A percentile compares a stretch with the other conserved stretches of the same genome.
These are phyloP conservation scores for Eupithecia subfuscata DNA, from an alignment of 2,888 invertebrate genomes.

Conservation along the genomic window DNA sequence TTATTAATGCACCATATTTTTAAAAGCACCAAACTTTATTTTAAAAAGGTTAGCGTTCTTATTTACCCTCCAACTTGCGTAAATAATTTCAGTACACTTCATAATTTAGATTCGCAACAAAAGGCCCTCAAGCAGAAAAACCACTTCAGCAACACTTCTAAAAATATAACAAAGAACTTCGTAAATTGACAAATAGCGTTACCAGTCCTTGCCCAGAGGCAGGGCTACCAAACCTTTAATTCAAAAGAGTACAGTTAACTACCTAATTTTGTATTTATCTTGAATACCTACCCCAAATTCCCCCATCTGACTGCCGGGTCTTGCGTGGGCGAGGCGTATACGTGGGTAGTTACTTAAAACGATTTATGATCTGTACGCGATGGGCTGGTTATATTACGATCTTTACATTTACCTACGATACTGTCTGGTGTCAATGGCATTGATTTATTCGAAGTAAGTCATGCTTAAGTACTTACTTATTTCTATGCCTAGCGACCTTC, in stretches of 20 bases:
- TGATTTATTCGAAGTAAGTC: neutral
- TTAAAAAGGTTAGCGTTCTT: neutral
- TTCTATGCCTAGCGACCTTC: neutral
- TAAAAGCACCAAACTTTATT: neutral
- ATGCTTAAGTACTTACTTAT: neutral
- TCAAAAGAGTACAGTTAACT: neutral
- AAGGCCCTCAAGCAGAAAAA: slow-evolving; percentile 31
- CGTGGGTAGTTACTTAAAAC: slow-evolving; percentile 6
- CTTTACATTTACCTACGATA: neutral
- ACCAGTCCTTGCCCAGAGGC: slow-evolving; percentile 14
- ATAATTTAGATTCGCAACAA: slow-evolving; percentile 32
- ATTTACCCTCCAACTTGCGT: slow-evolving; percentile 6
- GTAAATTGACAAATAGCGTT: slow-evolving; percentile 40
- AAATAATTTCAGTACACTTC: slow-evolving; percentile 24
- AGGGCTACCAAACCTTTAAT: slow-evolving; percentile 19
- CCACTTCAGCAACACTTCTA: slow-evolving; percentile 32
- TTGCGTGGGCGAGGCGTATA: slow-evolving; percentile 5
- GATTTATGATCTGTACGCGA: slow-evolving; percentile 14
- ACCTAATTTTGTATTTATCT: slow-evolving; percentile 4
- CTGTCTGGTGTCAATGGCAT: neutral
- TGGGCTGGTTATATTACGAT: slow-evolving; percentile 12
- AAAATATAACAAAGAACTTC: slow-evolving; percentile 36
- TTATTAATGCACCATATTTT: slow-evolving; percentile 1
- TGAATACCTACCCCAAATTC: neutral
- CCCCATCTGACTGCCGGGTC: slow-evolving; percentile 3